Percentiles rank a stretch among this genome's conserved stretches.
Conservation (phyloP, 2,888 invertebrate genomes). For the Scaeva pyrastri region DNA sequence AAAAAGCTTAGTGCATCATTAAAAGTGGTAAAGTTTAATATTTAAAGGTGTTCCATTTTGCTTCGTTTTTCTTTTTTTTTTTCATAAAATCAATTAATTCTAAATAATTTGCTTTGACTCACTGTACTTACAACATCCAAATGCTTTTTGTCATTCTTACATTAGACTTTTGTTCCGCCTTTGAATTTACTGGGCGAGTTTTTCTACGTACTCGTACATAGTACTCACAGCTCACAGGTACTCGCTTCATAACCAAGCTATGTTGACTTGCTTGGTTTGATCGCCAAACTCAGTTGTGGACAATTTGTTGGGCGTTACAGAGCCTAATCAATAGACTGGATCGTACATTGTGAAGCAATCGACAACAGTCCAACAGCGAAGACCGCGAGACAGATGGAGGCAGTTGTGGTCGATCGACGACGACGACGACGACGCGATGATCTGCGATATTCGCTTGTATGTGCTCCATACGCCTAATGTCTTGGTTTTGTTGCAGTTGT, state of each 20-base stretch:
- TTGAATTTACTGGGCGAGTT: constrained; percentile 55
- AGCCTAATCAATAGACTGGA: constrained; percentile 71
- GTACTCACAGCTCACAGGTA: too few species aligned
- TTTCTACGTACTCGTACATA: constrained; percentile 2
- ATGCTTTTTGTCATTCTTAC: constrained; percentile 64
- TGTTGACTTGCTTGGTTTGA: constrained; percentile 67
- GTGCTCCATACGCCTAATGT: constrained; percentile 47
- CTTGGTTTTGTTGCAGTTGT: constrained; percentile 35
- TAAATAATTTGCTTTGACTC: constrained; percentile 20
- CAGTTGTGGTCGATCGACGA: constrained; percentile 7
- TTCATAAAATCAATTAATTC: not conserved
- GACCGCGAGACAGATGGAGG: constrained; percentile 15
- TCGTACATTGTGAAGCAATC: constrained; percentile 67
- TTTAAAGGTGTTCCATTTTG: too few species aligned
- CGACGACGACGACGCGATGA: constrained; percentile 14
- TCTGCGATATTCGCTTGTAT: constrained; percentile 48
- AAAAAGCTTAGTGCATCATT: too few species aligned
- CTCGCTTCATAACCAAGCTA: constrained; percentile 23
- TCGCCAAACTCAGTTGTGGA: constrained; percentile 65
- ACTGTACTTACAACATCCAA: constrained; percentile 60
- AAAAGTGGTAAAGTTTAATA: too few species aligned
- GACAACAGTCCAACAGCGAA: constrained; percentile 11
- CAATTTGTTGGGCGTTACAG: constrained; percentile 74
- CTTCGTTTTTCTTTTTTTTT: too few species aligned
- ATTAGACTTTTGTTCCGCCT: constrained; percentile 64